phyloP scores from a whole-genome alignment of 1,140 invertebrate species.

The Drosophila virilis region DNA sequence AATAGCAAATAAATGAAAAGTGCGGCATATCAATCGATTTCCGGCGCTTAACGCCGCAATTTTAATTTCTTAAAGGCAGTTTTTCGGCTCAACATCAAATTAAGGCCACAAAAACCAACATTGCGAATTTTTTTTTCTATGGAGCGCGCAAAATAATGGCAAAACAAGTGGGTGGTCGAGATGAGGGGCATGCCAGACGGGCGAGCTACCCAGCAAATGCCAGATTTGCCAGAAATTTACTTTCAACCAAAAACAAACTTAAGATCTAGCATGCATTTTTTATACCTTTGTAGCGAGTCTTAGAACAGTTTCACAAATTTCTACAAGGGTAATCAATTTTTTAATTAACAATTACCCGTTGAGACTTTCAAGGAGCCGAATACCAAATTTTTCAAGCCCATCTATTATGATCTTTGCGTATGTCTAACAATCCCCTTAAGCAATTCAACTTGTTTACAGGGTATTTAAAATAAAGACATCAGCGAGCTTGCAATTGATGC shows the following conservation, averaged over 20 bases:
- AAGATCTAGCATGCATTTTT: no score
- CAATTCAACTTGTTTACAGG: background rate
- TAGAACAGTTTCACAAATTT: no score
- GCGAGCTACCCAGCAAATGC: background rate
- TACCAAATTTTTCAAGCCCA: no score
- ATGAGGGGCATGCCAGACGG: background rate
- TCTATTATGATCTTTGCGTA: no score
- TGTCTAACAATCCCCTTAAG: no score
- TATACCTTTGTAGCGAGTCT: no score
- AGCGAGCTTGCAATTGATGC: conserved; percentile 7
- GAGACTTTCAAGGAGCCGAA: no score
- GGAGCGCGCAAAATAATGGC: background rate
- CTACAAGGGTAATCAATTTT: no score
- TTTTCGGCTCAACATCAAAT: conserved; percentile 15
- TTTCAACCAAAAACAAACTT: no score
- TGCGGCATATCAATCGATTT: conserved; percentile 31
- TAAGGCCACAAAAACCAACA: background rate
- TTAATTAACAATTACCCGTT: no score
- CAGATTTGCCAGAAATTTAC: no score
- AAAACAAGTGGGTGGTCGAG: background rate
- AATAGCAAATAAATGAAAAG: conserved; percentile 17
- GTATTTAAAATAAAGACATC: conserved; percentile 9
- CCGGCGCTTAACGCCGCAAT: conserved; percentile 31
- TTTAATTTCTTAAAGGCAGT: conserved; percentile 30
- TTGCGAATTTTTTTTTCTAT: conserved; percentile 17